These are phyloP conservation scores for Prunella strophiata DNA, from an alignment of 2,797 vertebrate genomes.

Conservation along the genomic window DNA sequence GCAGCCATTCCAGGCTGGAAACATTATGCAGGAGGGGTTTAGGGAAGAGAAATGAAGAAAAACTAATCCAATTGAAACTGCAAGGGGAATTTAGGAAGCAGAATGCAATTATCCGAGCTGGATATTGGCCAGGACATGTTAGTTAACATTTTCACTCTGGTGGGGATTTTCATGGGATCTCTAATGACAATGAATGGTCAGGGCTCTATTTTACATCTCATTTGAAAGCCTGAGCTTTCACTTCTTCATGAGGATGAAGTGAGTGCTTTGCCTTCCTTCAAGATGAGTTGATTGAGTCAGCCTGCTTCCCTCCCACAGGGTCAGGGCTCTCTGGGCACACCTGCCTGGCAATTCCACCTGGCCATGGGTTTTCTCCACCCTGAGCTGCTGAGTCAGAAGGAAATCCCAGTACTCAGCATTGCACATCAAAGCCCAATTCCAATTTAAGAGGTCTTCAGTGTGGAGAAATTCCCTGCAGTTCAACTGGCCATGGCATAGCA, in stretches of 20 bases:
- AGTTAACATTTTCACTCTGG: slow-evolving; percentile 55
- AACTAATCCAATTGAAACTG: slow-evolving; percentile 65
- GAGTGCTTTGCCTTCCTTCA: background rate
- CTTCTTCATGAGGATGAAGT: background rate
- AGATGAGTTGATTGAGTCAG: background rate
- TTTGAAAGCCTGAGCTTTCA: slow-evolving; percentile 25
- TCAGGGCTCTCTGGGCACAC: background rate
- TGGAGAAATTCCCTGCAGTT: background rate
- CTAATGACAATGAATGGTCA: slow-evolving; percentile 53
- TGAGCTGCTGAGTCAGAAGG: background rate
- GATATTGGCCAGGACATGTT: slow-evolving; percentile 65
- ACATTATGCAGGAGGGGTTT: slow-evolving; percentile 48
- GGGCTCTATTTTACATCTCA: slow-evolving; percentile 37
- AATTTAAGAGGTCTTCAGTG: accelerated
- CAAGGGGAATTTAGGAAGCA: slow-evolving; percentile 57
- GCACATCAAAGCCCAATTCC: background rate
- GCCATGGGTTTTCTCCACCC: background rate
- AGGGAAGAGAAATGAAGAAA: slow-evolving; percentile 62
- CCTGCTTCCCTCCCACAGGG: background rate
- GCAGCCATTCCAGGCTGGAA: slow-evolving; percentile 26
- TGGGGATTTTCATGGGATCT: slow-evolving; percentile 27
- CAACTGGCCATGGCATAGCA: accelerated
- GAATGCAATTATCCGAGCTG: slow-evolving; percentile 58
- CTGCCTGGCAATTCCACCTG: background rate
- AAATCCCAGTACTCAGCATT: background rate